These are phyloP conservation scores for Ridgeia piscesae DNA, from an alignment of 1,140 invertebrate genomes.

Conservation along the genomic window DNA sequence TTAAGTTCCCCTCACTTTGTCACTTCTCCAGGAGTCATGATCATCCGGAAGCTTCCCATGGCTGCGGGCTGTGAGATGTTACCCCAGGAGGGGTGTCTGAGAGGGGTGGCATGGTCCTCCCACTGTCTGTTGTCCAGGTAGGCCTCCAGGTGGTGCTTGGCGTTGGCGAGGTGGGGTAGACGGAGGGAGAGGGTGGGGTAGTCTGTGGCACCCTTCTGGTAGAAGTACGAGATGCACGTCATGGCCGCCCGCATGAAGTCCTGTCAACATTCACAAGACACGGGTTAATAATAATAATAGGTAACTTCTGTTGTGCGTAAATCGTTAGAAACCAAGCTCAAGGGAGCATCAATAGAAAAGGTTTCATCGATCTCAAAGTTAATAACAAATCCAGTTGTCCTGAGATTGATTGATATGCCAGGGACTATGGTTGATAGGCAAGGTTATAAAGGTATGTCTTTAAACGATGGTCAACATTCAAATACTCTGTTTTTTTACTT, in stretches of 20 bases:
- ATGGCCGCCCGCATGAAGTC: conserved; percentile 55
- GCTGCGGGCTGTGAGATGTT: conserved; percentile 10
- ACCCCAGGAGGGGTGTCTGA: conserved; percentile 12
- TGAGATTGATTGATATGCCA: too few species aligned
- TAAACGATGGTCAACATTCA: too few species aligned
- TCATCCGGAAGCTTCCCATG: conserved; percentile 20
- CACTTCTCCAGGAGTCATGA: not conserved
- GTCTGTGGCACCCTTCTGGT: conserved; percentile 44
- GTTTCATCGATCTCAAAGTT: too few species aligned
- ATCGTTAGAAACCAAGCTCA: not conserved
- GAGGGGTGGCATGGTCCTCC: conserved; percentile 20
- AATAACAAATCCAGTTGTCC: too few species aligned
- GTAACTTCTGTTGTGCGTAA: too few species aligned
- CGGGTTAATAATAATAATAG: not conserved
- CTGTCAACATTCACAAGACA: conserved; percentile 34
- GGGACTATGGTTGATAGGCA: too few species aligned
- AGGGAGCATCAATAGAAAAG: not conserved
- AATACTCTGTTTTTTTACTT: too few species aligned
- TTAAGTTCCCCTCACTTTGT: not conserved
- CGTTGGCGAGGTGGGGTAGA: conserved; percentile 47
- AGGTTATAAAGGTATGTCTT: too few species aligned
- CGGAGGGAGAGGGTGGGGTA: conserved; percentile 46
- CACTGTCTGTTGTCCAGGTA: conserved; percentile 48
- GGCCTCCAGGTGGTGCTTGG: conserved; percentile 51
- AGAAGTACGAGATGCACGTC: conserved; percentile 54